Conservation (phyloP, 2,888 invertebrate species). For the Agrenia bidenticulata region DNA sequence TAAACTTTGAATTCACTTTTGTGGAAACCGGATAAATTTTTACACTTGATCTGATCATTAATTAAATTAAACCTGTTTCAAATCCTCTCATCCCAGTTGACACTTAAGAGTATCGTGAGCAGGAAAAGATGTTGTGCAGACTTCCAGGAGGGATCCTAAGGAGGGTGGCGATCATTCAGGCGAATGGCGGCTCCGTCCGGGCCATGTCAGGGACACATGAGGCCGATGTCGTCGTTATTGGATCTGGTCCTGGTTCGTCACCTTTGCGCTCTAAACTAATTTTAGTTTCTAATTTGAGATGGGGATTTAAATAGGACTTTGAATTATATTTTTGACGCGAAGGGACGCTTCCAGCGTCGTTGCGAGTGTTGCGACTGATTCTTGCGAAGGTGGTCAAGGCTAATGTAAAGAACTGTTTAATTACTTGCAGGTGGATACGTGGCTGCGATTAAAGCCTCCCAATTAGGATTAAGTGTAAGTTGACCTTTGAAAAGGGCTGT, state of each 20-base stretch:
- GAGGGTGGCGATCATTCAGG: conserved; percentile 30
- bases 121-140: conserved; percentile 41
- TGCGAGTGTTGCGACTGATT: too few relatives aligned
- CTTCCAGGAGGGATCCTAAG: conserved; percentile 39
- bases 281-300: background rate
- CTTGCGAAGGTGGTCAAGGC: too few relatives aligned
- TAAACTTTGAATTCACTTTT: too few relatives aligned
- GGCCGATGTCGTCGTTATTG: conserved; percentile 94
- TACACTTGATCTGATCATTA: too few relatives aligned
- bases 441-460: conserved; percentile 97
- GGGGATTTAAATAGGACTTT: too few relatives aligned
- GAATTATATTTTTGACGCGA: too few relatives aligned
- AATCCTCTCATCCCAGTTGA: too few relatives aligned
- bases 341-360: too few relatives aligned
- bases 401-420: too few relatives aligned
- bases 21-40: too few relatives aligned
- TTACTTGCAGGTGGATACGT: conserved; percentile 74
- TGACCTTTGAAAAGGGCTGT: background rate
- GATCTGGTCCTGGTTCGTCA: conserved; percentile 83
- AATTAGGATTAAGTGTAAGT: conserved; percentile 89
- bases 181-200: conserved; percentile 24
- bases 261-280: background rate
- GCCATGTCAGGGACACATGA: conserved; percentile 66
- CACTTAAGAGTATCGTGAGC: too few relatives aligned
- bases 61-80: too few relatives aligned